Evolutionary conservation across 2,888 invertebrate species (phyloP).

Genomic region (Heliconius charithonia): DNA sequence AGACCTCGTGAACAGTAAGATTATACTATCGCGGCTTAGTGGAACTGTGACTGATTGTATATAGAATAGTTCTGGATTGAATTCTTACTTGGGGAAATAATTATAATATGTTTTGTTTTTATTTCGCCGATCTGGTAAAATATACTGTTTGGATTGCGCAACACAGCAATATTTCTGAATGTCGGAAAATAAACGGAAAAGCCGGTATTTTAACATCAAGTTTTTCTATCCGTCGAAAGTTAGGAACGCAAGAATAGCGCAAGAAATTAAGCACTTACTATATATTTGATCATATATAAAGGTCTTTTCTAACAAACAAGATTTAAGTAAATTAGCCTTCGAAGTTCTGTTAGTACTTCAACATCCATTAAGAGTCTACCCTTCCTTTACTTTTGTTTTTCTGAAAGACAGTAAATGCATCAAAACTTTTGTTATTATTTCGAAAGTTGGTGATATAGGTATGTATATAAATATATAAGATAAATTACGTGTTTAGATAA

Average conservation of each 20-base stretch:
- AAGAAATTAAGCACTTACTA: neutral
- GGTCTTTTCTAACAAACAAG: neutral
- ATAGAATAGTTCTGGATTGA: neutral
- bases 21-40: too few species aligned
- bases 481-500: neutral
- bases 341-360: slow-evolving; percentile 18
- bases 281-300: neutral
- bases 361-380: slow-evolving; percentile 19
- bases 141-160: too few species aligned
- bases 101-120: neutral
- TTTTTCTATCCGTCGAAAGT: neutral
- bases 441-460: slow-evolving; percentile 16
- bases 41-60: neutral
- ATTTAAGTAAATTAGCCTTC: slow-evolving; percentile 7
- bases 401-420: slow-evolving; percentile 40
- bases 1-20: too few species aligned
- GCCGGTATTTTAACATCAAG: neutral
- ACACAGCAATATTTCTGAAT: too few species aligned
- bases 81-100: neutral
- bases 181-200: too few species aligned
- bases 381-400: slow-evolving; percentile 29
- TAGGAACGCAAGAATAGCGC: neutral
- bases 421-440: slow-evolving; percentile 45
- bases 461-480: neutral
- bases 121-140: too few species aligned